Evolutionary conservation across 2,113 vertebrate genomes (phyloP).

Genomic region (Eolophus roseicapilla): DNA sequence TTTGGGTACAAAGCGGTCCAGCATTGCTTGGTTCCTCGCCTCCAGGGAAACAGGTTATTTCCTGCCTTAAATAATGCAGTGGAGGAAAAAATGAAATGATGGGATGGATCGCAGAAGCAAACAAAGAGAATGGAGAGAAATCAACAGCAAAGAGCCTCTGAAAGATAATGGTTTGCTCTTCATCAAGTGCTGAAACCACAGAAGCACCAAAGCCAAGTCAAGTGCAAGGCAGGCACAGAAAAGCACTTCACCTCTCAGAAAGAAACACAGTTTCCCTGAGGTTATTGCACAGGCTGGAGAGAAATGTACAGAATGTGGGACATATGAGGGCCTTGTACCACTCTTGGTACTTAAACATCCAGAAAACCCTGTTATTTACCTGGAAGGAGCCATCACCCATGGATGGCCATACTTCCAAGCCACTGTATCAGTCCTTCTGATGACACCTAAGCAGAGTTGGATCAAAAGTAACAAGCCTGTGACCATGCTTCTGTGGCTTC

Average conservation of each 20-base stretch:
- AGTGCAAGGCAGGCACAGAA: background rate
- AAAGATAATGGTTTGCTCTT: background rate
- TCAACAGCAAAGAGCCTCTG: background rate
- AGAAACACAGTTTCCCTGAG: background rate
- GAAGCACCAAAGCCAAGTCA: background rate
- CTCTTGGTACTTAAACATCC: background rate
- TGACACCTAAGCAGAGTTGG: background rate
- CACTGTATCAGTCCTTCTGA: background rate
- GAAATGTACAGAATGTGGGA: background rate
- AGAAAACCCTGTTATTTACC: background rate
- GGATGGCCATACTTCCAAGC: background rate
- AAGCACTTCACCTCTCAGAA: background rate
- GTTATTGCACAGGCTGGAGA: background rate
- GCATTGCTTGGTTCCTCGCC: background rate
- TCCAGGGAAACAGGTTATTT: background rate
- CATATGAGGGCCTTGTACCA: background rate
- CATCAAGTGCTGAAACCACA: fast-evolving
- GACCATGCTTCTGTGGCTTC: background rate
- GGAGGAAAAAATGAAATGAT: background rate
- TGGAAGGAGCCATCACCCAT: background rate
- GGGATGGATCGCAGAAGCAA: background rate
- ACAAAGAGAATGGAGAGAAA: background rate
- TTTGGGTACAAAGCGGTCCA: background rate
- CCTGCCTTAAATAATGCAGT: background rate
- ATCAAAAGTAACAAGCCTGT: background rate